Base-by-base conservation (phyloP, 2,888 invertebrate species). In the Cerastis leucographa region DNA sequence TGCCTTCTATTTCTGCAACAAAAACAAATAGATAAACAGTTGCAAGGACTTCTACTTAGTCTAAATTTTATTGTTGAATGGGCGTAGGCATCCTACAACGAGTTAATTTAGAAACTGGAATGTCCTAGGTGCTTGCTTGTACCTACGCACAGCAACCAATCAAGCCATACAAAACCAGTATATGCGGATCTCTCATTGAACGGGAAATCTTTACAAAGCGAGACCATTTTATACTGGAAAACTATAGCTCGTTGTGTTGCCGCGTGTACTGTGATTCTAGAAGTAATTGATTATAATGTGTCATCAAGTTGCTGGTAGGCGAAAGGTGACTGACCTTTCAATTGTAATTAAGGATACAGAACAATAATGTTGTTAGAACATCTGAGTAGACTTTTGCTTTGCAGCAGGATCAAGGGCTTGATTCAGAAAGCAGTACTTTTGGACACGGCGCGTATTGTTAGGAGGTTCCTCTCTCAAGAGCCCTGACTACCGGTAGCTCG, bases 61-160 rank as follows among this genome's bases (percentile, higher is more conserved):
- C 4, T 29, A 19, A 14, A 8, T 11, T 17, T 25, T 56, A 22
- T 2, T 46, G 6, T 22, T 6, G 9, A 44, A 56, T 64, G 17
- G n/a, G n/a, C 17, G 44, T 78, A 64, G 1, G 42, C 22, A 22
- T 62, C 19, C 49, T 35, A 42, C 25, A 14, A 54, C 44, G 73
- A 66, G 40, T 22, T 35, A 84, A 75, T 35, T 35, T 75, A 59
- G 29, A 14, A 35, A 29, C 66, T 71, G 22, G 81, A 71, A 72
- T 77, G 59, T 56, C n/a, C 46, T 85, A 78, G 77, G 85, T 83
- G 83, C 73, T 56, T 61, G 35, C 35, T 35, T 35, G 35, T 35
- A 35, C n/a, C n/a, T n/a, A n/a, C 35, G 35, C 35, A 35, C 35
- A 3, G 35, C 3, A 35, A 35, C 35, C 35, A 35, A 35, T 35